These are phyloP conservation scores for Drosophila kepulauana DNA, from an alignment of 1,140 invertebrate genomes.

Conservation along the genomic window DNA sequence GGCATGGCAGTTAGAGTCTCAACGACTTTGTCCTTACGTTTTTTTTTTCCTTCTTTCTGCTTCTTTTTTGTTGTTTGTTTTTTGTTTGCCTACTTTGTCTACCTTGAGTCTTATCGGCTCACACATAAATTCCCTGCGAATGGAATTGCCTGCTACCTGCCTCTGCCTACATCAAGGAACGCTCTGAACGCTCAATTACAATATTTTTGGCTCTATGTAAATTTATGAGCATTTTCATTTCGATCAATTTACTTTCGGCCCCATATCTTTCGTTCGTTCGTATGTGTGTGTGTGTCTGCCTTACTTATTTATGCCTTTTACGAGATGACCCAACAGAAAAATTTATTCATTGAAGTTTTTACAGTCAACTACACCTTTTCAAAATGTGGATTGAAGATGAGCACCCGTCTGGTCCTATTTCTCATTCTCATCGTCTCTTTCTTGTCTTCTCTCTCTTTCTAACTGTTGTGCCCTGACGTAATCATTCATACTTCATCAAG, in stretches of 20 bases:
- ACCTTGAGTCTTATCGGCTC: constrained; percentile 31
- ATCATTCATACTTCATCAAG: constrained; percentile 84
- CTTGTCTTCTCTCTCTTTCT: constrained; percentile 4
- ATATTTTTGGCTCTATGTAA: constrained; percentile 64
- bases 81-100: constrained; percentile 10
- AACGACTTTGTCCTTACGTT: neutral
- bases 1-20: constrained; percentile 28
- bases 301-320: constrained; percentile 72
- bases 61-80: too few relatives aligned
- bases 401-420: constrained; percentile 24
- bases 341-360: constrained; percentile 84
- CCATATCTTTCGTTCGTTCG: constrained; percentile 40
- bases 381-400: constrained; percentile 58
- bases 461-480: constrained; percentile 54
- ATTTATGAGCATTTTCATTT: constrained; percentile 78
- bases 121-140: constrained; percentile 44
- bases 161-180: constrained; percentile 24
- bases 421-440: constrained; percentile 15
- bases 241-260: constrained; percentile 69
- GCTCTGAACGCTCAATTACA: constrained; percentile 62
- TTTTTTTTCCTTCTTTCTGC: neutral
- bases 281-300: constrained; percentile 29
- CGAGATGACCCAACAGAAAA: constrained; percentile 60
- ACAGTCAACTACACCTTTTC: constrained; percentile 82
- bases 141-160: constrained; percentile 20